Conservation (phyloP, 1,140 invertebrate species). For the Lepidurus packardi region DNA sequence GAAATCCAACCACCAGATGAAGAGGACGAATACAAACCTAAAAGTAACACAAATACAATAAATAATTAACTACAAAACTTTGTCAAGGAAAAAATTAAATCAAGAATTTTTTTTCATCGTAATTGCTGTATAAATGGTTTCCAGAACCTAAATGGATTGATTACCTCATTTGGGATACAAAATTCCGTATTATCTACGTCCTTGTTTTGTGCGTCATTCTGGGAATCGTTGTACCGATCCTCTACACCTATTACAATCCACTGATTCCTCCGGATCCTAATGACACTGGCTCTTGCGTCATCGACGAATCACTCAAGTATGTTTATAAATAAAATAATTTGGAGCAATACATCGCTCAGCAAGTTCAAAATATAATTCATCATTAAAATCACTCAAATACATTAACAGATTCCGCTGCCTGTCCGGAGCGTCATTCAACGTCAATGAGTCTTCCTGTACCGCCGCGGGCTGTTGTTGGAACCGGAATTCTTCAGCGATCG, state of each 20-base stretch:
- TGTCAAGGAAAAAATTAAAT: no score
- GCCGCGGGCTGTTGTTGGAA: constrained; percentile 33
- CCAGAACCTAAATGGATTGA: constrained; percentile 23
- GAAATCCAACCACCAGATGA: constrained; percentile 33
- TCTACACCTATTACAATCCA: constrained; percentile 27
- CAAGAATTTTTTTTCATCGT: neutral
- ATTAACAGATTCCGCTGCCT: constrained; percentile 27
- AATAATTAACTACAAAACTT: neutral
- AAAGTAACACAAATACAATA: neutral
- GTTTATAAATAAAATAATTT: neutral
- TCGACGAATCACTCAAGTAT: constrained; percentile 27
- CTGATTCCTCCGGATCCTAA: neutral
- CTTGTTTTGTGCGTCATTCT: constrained; percentile 25
- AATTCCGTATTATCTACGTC: constrained; percentile 32
- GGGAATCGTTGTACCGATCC: constrained; percentile 28
- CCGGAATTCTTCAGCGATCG: neutral
- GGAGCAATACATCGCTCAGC: no score
- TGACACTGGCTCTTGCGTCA: constrained; percentile 22
- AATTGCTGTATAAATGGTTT: neutral
- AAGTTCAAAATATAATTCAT: no score
- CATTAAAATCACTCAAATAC: no score
- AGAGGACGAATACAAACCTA: constrained; percentile 24
- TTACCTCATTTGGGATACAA: constrained; percentile 28
- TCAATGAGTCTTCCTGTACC: constrained; percentile 6
- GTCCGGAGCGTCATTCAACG: constrained; percentile 3